Evolutionary conservation across 2,888 invertebrate genomes (phyloP).

Genomic region (Polietes domitor): DNA sequence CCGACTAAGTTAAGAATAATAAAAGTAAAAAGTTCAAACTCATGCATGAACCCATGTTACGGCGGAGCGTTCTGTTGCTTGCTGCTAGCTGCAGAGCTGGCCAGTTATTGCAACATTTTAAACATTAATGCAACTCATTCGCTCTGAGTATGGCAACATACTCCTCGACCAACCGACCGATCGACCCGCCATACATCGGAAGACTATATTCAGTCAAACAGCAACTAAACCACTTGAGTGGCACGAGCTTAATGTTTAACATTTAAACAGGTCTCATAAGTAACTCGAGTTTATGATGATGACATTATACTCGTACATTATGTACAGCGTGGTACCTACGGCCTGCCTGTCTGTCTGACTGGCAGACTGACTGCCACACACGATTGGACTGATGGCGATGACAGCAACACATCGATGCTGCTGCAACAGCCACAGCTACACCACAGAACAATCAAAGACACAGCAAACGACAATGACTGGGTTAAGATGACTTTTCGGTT

Average conservation of each 20-base stretch:
- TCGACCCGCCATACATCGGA: not conserved
- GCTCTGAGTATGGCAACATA: slow-evolving; percentile 4
- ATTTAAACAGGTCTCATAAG: slow-evolving; percentile 67
- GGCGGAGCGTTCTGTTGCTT: slow-evolving; percentile 22
- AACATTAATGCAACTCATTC: not conserved
- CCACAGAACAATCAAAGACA: slow-evolving; percentile 10
- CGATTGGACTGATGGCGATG: slow-evolving; percentile 22
- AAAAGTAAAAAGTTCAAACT: slow-evolving; percentile 67
- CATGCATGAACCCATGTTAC: slow-evolving; percentile 66
- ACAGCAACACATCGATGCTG: slow-evolving; percentile 23
- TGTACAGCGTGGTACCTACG: not conserved
- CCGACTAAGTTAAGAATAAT: slow-evolving; percentile 56
- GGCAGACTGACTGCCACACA: slow-evolving; percentile 21
- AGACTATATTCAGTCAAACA: not conserved
- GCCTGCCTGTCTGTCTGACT: not conserved
- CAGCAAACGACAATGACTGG: slow-evolving; percentile 15
- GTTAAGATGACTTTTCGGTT: not conserved
- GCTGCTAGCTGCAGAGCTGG: slow-evolving; percentile 45
- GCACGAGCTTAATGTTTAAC: slow-evolving; percentile 67
- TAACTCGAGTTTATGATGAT: slow-evolving; percentile 60
- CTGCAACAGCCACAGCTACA: slow-evolving; percentile 2
- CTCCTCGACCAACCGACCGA: not conserved
- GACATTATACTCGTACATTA: slow-evolving; percentile 53
- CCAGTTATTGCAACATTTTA: slow-evolving; percentile 64
- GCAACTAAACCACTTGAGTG: slow-evolving; percentile 32